Evolutionary conservation across 1,140 invertebrate species (phyloP), one percentile per base, ranked within the genome.

Genomic region (Eupeodes corollae): DNA sequence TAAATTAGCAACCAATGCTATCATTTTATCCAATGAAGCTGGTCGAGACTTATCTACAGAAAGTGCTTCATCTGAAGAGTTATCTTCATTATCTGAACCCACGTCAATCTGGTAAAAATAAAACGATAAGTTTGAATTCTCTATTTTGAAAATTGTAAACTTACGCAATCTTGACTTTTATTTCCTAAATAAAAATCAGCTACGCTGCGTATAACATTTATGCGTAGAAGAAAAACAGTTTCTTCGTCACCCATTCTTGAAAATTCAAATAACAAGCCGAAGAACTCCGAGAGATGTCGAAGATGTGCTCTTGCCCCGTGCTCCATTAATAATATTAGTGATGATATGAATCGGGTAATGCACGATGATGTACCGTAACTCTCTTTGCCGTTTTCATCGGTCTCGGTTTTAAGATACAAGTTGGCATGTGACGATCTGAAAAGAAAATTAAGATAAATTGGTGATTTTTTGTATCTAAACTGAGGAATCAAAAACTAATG

Each of bases 231-330:
- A 68, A 94, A 94, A 57, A 85, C 75, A 18, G 84, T 84, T 63
- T 96, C 91, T 53, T 92, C 88, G 48, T 93, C 90, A 1, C 91
- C 91, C 85, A 94, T 89, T 65, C 91, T 88, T 54, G 89, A 88
- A 67, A 94, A 95, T 66, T 95, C 91, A 57, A 90, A 85, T 44
- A 96, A 70, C 58, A 95, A 82, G 12, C 83, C 82, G 68, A 95
- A 95, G 62, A 92, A 95, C 62, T 95, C 92, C 5, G 88, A 88
- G 37, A 96, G 71, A 66, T 94, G 86, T 52, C 88, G 84, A 38
- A 90, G 66, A 63, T 90, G 86, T 13, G 85, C 79, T 55, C 89
- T 86, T 6, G 88, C 88, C 31, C 85, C 85, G 63, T 88, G 88
- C 58, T 93, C 89, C 79, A 93, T 82, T 66, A 94, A 75, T 14